These are phyloP conservation scores for Conistra vaccinii DNA, from an alignment of 2,888 invertebrate genomes.

Conservation along the genomic window DNA sequence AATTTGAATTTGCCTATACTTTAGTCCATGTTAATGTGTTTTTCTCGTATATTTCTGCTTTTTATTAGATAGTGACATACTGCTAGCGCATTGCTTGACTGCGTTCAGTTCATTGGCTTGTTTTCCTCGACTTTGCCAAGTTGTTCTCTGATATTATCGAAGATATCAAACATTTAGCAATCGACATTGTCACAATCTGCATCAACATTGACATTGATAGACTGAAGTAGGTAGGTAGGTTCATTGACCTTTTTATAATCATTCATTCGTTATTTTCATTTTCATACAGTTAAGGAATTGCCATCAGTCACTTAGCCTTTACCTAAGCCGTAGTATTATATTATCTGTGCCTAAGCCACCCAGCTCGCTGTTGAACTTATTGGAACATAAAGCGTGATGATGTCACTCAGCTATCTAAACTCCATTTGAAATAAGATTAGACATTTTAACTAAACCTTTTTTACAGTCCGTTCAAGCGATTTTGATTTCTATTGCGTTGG, in stretches of 20 bases:
- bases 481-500: too few relatives aligned
- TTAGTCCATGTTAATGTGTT: background rate
- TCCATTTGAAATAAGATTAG: too few relatives aligned
- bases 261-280: background rate
- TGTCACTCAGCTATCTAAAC: too few relatives aligned
- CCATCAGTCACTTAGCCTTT: too few relatives aligned
- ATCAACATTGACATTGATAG: constrained; percentile 16
- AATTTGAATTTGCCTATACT: constrained; percentile 43
- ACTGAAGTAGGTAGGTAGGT: background rate
- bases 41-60: constrained; percentile 21
- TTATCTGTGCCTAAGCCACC: background rate
- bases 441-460: too few relatives aligned
- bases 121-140: background rate
- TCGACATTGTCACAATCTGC: background rate
- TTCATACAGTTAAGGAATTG: background rate
- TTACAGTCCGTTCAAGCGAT: too few relatives aligned
- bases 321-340: background rate
- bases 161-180: constrained; percentile 13
- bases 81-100: background rate
- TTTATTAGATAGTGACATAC: constrained; percentile 16
- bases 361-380: background rate
- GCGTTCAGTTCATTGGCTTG: background rate
- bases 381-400: background rate
- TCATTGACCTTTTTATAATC: background rate
- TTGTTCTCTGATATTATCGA: constrained; percentile 4